Evolutionary conservation across 2,888 invertebrate genomes (phyloP).

Genomic region (Pantelozetes paolii): DNA sequence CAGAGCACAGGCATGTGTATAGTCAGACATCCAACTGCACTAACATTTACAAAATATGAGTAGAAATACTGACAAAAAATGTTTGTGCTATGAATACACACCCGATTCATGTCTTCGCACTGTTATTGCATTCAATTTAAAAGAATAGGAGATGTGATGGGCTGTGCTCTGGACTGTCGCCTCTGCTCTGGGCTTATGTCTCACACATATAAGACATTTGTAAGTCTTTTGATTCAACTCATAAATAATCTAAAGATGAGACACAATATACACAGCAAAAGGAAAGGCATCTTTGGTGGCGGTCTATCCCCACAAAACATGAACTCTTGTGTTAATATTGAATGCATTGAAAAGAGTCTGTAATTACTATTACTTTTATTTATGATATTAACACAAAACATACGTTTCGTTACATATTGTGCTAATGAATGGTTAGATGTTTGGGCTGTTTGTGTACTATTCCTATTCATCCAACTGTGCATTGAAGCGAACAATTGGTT

Average conservation of each 20-base stretch:
- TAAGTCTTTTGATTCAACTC: too few species aligned
- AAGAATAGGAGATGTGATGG: not conserved
- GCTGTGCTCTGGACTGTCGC: too few species aligned
- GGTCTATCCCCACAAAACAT: not conserved
- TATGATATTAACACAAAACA: constrained; percentile 25
- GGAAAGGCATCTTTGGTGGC: constrained; percentile 10
- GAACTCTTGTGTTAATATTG: not conserved
- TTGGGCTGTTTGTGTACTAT: constrained; percentile 22
- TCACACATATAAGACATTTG: too few species aligned
- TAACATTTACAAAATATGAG: not conserved
- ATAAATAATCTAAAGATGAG: too few species aligned
- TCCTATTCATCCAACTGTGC: constrained; percentile 4
- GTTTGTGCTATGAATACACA: constrained; percentile 23
- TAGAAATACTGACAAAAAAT: not conserved
- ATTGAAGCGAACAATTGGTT: constrained; percentile 26
- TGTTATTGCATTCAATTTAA: constrained; percentile 9
- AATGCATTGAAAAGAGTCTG: too few species aligned
- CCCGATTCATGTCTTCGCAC: constrained; percentile 22
- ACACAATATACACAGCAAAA: not conserved
- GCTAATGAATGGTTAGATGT: constrained; percentile 20
- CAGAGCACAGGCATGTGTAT: not conserved
- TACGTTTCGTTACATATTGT: constrained; percentile 24
- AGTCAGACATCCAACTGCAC: not conserved
- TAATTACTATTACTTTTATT: too few species aligned
- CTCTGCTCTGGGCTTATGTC: too few species aligned